Percentiles rank a stretch among this genome's conserved stretches.
Evolutionary conservation across 2,113 vertebrate genomes (phyloP).

Genomic region (Takifugu flavidus): DNA sequence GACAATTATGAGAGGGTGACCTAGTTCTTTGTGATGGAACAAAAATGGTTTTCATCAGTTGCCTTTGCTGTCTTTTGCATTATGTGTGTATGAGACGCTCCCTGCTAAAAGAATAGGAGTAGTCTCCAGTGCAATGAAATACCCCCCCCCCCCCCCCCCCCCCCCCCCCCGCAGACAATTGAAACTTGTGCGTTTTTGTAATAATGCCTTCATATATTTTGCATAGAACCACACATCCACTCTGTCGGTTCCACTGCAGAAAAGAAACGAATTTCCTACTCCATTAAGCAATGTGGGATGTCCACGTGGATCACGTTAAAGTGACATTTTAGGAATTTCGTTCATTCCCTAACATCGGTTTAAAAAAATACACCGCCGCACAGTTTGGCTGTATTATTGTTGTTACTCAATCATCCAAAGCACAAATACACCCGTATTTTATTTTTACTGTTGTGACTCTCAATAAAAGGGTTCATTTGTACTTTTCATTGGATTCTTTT

Average conservation of each 20-base stretch:
- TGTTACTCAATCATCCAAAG: conserved; percentile 32
- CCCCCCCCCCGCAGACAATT: conserved; percentile 36
- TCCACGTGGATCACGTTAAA: conserved; percentile 65
- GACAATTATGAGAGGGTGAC: conserved; percentile 89
- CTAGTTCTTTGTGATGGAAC: conserved; percentile 83
- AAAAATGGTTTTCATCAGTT: conserved; percentile 81
- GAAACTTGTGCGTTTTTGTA: conserved; percentile 58
- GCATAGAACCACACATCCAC: conserved; percentile 66
- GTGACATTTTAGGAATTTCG: conserved; percentile 65
- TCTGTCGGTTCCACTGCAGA: conserved; percentile 54
- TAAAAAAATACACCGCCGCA: conserved; percentile 18
- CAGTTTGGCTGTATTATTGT: conserved; percentile 15
- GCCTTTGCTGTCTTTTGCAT: conserved; percentile 73
- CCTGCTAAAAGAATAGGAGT: conserved; percentile 62
- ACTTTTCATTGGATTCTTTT: conserved; percentile 59
- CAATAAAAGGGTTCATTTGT: conserved; percentile 46
- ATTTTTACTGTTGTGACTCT: conserved; percentile 26
- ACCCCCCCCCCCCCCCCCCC: conserved; percentile 11
- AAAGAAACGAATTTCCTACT: conserved; percentile 70
- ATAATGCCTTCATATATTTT: conserved; percentile 73
- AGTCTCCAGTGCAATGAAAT: conserved; percentile 57
- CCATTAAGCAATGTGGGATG: conserved; percentile 68
- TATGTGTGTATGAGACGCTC: conserved; percentile 51
- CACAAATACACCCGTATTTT: conserved; percentile 36
- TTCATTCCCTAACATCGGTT: conserved; percentile 65